phyloP scores from a whole-genome alignment of 2,888 invertebrate genomes.

The Invenusta paracnida region DNA sequence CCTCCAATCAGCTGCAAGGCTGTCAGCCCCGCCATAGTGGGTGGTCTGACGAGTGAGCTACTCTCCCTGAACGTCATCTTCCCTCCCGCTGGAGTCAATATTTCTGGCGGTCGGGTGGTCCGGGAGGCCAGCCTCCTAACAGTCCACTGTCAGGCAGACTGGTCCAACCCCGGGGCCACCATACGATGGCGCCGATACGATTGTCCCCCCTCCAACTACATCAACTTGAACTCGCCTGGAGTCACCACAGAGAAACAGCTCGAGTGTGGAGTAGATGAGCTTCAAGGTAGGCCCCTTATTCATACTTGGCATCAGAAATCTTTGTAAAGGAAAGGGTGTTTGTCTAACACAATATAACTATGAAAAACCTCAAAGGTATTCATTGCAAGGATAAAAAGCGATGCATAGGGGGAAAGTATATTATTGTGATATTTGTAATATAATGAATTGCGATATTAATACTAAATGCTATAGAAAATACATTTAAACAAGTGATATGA shows the following conservation, averaged over 20 bases:
- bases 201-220: neutral
- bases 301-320: too few relatives aligned
- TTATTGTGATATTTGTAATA: too few relatives aligned
- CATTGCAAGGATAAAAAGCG: too few relatives aligned
- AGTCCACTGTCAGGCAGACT: neutral
- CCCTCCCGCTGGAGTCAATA: neutral
- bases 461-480: too few relatives aligned
- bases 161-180: neutral
- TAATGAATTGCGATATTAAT: too few relatives aligned
- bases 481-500: too few relatives aligned
- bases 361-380: too few relatives aligned
- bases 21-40: neutral
- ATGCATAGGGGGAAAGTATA: too few relatives aligned
- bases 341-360: too few relatives aligned
- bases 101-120: neutral
- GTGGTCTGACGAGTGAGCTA: neutral
- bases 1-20: neutral
- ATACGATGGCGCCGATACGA: neutral
- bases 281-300: too few relatives aligned
- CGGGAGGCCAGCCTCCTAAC: neutral
- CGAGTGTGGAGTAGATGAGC: slow-evolving; percentile 3
- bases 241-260: neutral
- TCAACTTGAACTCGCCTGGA: neutral
- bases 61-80: neutral
- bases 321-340: too few relatives aligned